These are phyloP conservation scores for Halcyon senegalensis DNA, from an alignment of 2,113 vertebrate species.

Conservation along the genomic window DNA sequence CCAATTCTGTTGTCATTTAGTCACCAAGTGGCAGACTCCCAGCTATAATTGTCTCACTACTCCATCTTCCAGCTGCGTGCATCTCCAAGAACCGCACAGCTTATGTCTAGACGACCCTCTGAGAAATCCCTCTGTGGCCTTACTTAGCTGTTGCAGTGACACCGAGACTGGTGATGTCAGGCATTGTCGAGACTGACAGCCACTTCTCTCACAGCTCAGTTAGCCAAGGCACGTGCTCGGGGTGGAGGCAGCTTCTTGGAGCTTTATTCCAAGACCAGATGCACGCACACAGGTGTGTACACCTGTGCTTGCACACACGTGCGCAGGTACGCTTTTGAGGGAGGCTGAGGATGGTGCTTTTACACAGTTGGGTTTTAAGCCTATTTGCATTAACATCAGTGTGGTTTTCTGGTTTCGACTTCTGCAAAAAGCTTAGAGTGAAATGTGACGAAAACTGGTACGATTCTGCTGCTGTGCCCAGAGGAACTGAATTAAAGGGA, in stretches of 20 bases:
- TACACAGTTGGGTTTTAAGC: background rate
- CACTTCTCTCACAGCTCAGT: background rate
- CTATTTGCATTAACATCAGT: background rate
- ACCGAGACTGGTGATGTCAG: slow-evolving; percentile 54
- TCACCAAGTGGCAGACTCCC: background rate
- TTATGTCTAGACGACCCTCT: slow-evolving; percentile 67
- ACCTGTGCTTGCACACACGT: background rate
- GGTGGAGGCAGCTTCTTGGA: background rate
- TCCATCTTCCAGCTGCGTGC: background rate
- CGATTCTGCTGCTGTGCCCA: background rate
- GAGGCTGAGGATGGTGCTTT: background rate
- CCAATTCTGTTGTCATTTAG: background rate
- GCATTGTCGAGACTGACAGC: background rate
- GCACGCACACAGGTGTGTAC: background rate
- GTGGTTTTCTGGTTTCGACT: background rate
- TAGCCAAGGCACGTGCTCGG: rapidly evolving
- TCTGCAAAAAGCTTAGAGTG: background rate
- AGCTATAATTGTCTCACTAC: slow-evolving; percentile 8
- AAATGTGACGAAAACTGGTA: background rate
- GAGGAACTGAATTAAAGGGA: background rate
- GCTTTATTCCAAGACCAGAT: background rate
- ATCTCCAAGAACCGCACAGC: slow-evolving; percentile 10
- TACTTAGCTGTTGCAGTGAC: slow-evolving; percentile 44
- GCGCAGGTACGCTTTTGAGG: background rate
- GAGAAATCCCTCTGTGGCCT: slow-evolving; percentile 50